Evolutionary conservation across 2,113 vertebrate species (phyloP).

Genomic region (Ranitomeya variabilis): DNA sequence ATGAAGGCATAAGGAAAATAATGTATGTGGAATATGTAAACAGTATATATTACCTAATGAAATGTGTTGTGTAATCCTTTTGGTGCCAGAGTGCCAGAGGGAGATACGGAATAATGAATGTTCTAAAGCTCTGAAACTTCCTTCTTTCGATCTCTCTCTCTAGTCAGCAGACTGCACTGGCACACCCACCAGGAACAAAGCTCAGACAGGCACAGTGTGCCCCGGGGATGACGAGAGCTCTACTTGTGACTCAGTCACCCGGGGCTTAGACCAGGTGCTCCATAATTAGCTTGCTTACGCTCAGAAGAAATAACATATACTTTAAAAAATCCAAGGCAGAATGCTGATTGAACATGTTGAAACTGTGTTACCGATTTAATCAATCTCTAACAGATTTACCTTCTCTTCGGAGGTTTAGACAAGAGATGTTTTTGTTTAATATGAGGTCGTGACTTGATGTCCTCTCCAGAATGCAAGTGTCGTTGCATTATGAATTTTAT

Average conservation of each 20-base stretch:
- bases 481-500: neutral
- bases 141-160: neutral
- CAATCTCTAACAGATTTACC: conserved; percentile 14
- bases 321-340: neutral
- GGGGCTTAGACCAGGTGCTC: conserved; percentile 64
- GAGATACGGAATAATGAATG: neutral
- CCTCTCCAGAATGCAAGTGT: neutral
- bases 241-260: conserved; percentile 63
- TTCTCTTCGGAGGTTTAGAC: neutral
- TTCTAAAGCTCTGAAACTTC: neutral
- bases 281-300: conserved; percentile 61
- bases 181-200: conserved; percentile 60
- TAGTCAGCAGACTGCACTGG: neutral
- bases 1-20: neutral
- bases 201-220: conserved; percentile 58
- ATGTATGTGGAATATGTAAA: neutral
- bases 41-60: neutral
- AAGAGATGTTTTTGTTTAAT: neutral
- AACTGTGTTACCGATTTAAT: conserved; percentile 19
- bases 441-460: neutral
- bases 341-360: conserved; percentile 16
- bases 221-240: conserved; percentile 60
- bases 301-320: conserved; percentile 56
- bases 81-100: neutral
- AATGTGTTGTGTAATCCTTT: neutral